Conservation (phyloP, 2,888 invertebrate genomes). For the Andrena haemorrhoa region DNA sequence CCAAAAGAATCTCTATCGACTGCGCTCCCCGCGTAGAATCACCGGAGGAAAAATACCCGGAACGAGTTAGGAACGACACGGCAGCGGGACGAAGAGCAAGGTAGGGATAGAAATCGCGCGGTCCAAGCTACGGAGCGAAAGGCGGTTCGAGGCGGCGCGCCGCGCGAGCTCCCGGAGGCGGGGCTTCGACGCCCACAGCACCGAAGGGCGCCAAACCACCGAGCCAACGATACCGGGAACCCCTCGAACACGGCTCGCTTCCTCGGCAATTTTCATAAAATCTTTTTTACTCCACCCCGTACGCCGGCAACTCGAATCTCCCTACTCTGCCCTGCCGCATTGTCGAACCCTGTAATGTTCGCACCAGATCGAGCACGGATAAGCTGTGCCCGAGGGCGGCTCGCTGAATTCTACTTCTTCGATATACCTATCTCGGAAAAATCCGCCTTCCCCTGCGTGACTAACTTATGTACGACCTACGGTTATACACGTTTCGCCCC, state of each 20-base stretch:
- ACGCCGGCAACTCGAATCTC: neutral
- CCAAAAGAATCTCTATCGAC: neutral
- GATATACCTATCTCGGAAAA: conserved; percentile 65
- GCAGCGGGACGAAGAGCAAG: neutral
- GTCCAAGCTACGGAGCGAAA: conserved; percentile 15
- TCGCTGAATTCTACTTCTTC: conserved; percentile 70
- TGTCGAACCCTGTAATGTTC: conserved; percentile 75
- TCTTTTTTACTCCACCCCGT: conserved; percentile 38
- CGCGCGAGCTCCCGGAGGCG: conserved; percentile 43
- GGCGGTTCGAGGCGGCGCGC: conserved; percentile 51
- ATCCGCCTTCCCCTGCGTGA: conserved; percentile 57
- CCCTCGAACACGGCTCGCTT: conserved; percentile 4
- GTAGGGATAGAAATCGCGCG: neutral
- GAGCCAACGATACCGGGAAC: conserved; percentile 15
- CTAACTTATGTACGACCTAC: conserved; percentile 5
- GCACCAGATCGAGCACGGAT: conserved; percentile 76
- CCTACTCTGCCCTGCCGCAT: conserved; percentile 42
- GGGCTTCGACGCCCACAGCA: conserved; percentile 65
- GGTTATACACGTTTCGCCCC: neutral
- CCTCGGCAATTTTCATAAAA: conserved; percentile 59
- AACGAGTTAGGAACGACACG: neutral
- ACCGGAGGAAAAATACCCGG: conserved; percentile 20
- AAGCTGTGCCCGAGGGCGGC: conserved; percentile 48
- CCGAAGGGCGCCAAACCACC: conserved; percentile 39
- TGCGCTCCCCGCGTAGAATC: neutral